Base-by-base conservation (phyloP, 1,140 invertebrate species). In the Triops cancriformis region DNA sequence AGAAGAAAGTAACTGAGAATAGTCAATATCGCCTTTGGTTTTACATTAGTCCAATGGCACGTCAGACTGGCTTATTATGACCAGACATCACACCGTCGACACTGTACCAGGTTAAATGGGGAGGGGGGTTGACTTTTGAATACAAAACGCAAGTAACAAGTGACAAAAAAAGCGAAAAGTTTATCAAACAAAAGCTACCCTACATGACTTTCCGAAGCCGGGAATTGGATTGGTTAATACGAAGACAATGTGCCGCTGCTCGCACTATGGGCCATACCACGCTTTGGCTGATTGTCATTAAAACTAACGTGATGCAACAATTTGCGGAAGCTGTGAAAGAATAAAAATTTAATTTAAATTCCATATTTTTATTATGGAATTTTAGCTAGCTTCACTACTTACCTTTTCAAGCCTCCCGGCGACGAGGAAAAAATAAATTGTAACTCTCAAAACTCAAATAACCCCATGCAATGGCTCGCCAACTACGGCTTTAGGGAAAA, bases 401-500 rank as follows among this genome's bases (percentile, higher is more conserved):
- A 37, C 31, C 31, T 37, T 37, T 37, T 37, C 7, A 37, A 37
- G 31, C 31, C 31, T 2, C 31, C 31, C 2, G 31, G 31, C 31
- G 31, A 37, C 31, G 31, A 37, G 2, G 31, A 2, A 37, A 37
- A 51, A 5, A 64, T 3, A 64, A 23, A 18, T 64, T 23, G 51
- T 23, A 64, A 64, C 51, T 10, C 14, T 37, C 31, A 37, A 37
- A 64, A 64, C 14, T 64, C n/a, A 64, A 64, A 64, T 64, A 64
- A 64, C 51, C 51, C 51, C 51, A 64, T 64, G 51, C 51, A 64
- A 64, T 12, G 51, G 51, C 51, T 64, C 51, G 14, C 51, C 51
- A 64, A 64, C 51, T 64, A 64, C 23, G 51, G 51, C 51, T 64
- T 64, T 64, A 64, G 51, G 51, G 51, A 64, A 64, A 64, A 64